A percentile compares a stretch with the other conserved stretches of the same genome.
phyloP scores from a whole-genome alignment of 2,797 vertebrate species.

The Pseudomugil tenellus region DNA sequence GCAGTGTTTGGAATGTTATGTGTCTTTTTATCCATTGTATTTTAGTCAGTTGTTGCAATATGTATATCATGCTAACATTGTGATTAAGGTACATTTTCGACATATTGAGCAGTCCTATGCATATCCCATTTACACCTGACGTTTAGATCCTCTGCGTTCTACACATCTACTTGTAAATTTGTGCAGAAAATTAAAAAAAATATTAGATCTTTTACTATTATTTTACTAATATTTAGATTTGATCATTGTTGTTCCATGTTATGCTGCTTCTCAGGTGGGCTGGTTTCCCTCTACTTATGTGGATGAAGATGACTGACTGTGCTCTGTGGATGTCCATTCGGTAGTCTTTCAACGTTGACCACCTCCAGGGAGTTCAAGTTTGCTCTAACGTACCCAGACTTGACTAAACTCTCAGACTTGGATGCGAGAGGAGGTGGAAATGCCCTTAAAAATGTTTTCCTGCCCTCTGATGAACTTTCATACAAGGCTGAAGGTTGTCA shows the following conservation, averaged over 20 bases:
- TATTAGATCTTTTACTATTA: too few relatives aligned
- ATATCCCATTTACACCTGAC: neutral
- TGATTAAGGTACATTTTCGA: too few relatives aligned
- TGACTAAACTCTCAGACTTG: constrained; percentile 49
- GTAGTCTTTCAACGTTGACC: constrained; percentile 20
- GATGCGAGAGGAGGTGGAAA: constrained; percentile 38
- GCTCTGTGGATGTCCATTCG: neutral
- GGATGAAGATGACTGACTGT: constrained; percentile 89
- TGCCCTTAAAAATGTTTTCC: constrained; percentile 44
- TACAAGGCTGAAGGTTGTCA: constrained; percentile 43
- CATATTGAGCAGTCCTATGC: neutral
- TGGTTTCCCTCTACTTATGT: constrained; percentile 97
- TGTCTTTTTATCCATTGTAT: too few relatives aligned
- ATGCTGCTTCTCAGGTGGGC: constrained; percentile 84
- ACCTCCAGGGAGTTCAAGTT: constrained; percentile 11
- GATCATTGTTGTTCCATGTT: neutral
- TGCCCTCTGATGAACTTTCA: constrained; percentile 59
- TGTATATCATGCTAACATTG: too few relatives aligned
- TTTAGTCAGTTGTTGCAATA: too few relatives aligned
- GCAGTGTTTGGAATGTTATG: too few relatives aligned
- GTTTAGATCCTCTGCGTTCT: neutral
- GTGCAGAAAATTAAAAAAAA: too few relatives aligned
- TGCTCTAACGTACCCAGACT: constrained; percentile 42
- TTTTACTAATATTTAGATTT: neutral
- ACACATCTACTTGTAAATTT: neutral